These are phyloP conservation scores for Macroglossus sobrinus DNA, from an alignment of 2,113 vertebrate genomes.

Conservation along the genomic window DNA sequence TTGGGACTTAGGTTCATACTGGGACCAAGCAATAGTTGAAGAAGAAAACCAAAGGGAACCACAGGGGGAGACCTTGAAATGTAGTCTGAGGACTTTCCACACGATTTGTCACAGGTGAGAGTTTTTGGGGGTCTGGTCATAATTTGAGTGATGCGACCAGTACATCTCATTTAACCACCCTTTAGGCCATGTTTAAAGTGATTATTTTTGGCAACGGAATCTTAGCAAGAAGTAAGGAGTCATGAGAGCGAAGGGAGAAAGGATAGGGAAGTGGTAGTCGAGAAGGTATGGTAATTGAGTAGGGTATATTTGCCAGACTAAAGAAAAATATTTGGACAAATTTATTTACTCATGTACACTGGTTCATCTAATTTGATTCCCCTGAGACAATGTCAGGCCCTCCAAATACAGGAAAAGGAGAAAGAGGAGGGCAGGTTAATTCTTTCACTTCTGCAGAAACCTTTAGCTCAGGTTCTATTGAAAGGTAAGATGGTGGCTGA, in stretches of 20 bases:
- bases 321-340: not conserved
- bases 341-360: not conserved
- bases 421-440: not conserved
- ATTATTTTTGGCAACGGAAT: not conserved
- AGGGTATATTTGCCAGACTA: not conserved
- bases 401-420: not conserved
- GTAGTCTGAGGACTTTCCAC: not conserved
- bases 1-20: not conserved
- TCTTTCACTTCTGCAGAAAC: not conserved
- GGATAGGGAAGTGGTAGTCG: not conserved
- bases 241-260: not conserved
- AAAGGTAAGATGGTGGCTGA: no score
- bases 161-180: not conserved
- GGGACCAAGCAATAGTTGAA: not conserved
- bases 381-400: not conserved
- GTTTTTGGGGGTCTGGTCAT: not conserved
- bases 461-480: not conserved
- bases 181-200: not conserved
- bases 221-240: not conserved
- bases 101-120: not conserved
- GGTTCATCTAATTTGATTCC: not conserved
- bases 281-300: not conserved
- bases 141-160: not conserved
- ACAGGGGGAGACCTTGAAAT: not conserved
- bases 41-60: not conserved